phyloP scores from a whole-genome alignment of 2,888 invertebrate species.

The Tortricodes alternella region DNA sequence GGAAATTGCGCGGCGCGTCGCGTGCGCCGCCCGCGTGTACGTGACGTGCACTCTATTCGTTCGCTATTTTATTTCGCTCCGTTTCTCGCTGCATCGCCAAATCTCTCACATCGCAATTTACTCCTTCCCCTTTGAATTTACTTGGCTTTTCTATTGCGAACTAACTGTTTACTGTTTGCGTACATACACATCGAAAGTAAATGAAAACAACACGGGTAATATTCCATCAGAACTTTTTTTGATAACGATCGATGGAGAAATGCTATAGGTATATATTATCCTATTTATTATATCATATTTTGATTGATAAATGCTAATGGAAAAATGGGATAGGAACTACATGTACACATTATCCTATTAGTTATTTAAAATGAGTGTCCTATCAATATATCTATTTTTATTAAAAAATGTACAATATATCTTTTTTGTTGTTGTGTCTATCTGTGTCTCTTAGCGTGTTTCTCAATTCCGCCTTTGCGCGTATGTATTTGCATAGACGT shows the following conservation, averaged over 20 bases:
- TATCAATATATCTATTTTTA: too few species aligned
- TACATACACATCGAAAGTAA: background rate
- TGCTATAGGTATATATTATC: too few species aligned
- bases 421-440: background rate
- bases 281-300: too few species aligned
- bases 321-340: too few species aligned
- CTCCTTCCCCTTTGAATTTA: conserved; percentile 37
- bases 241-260: too few species aligned
- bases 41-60: conserved; percentile 69
- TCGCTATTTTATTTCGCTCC: conserved; percentile 65
- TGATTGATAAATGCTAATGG: too few species aligned
- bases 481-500: conserved; percentile 41
- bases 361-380: too few species aligned
- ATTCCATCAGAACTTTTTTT: background rate
- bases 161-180: conserved; percentile 7
- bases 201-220: background rate
- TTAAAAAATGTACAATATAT: background rate
- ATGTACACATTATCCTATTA: too few species aligned
- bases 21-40: conserved; percentile 71
- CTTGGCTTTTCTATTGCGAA: conserved; percentile 29
- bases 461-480: conserved; percentile 47
- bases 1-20: conserved; percentile 77
- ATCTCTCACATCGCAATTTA: conserved; percentile 49
- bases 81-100: conserved; percentile 52
- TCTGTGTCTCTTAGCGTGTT: conserved; percentile 34